Percentiles rank a stretch among this genome's conserved stretches.
phyloP scores from a whole-genome alignment of 2,797 vertebrate species.

The Pseudopleuronectes americanus region DNA sequence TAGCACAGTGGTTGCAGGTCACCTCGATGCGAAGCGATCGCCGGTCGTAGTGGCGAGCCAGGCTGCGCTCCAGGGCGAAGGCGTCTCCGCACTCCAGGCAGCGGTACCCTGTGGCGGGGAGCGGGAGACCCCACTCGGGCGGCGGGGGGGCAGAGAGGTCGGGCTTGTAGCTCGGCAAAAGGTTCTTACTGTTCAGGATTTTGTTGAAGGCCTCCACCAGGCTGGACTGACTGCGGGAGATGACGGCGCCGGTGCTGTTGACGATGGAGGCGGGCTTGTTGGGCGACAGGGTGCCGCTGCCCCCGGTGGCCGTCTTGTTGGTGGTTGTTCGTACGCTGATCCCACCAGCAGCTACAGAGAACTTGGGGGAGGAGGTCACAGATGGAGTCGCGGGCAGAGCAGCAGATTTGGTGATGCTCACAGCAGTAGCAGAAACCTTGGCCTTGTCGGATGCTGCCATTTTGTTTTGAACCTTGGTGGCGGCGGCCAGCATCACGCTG shows the following conservation, averaged over 20 bases:
- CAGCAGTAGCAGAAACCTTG: conserved; percentile 87
- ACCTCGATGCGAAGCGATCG: conserved; percentile 97
- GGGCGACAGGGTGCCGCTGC: conserved; percentile 78
- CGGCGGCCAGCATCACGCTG: conserved; percentile 95
- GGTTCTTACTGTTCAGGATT: conserved; percentile 97
- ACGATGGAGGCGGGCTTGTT: conserved; percentile 88
- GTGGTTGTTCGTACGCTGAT: conserved; percentile 80
- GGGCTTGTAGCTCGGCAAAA: conserved; percentile 93
- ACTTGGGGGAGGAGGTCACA: conserved; percentile 76
- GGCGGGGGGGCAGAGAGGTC: conserved; percentile 89
- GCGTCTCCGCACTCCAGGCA: conserved; percentile 96
- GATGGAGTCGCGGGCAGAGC: conserved; percentile 82
- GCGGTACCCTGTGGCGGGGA: conserved; percentile 91
- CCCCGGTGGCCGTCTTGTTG: conserved; percentile 88
- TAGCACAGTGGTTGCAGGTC: conserved; percentile 97
- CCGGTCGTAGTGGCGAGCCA: conserved; percentile 95
- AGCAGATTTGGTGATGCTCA: conserved; percentile 86
- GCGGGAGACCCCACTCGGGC: conserved; percentile 87
- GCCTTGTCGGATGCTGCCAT: conserved; percentile 83
- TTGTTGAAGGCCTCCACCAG: conserved; percentile 98
- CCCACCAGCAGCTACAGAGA: conserved; percentile 74
- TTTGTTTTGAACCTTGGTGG: conserved; percentile 95
- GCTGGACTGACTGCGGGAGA: conserved; percentile 95
- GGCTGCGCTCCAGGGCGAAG: conserved; percentile 94
- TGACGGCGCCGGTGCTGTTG: conserved; percentile 88